Evolutionary conservation across 2,888 invertebrate species (phyloP), one percentile per base, ranked within the genome.

Genomic region (Latrodectus elegans): DNA sequence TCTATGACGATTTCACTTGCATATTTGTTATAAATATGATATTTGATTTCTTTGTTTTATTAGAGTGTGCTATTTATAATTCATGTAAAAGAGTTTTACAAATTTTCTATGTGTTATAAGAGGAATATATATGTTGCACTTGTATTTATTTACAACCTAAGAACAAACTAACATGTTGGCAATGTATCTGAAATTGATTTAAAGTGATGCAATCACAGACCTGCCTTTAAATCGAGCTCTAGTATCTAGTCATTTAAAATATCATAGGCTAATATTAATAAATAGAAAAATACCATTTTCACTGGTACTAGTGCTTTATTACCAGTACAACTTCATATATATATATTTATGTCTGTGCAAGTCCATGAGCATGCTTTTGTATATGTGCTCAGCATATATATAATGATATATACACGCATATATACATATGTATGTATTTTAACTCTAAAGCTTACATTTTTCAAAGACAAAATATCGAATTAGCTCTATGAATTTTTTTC

Each of bases 181-280:
- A 38, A 3, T 38, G 38, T 4, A 38, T 38, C 38, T 38, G 38
- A 38, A 38, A 38, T 38, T 38, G 38, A 38, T 38, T 38, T 38
- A 73, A 77, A 88, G 78, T 78, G 83, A 83, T 83, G 83, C 83
- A 83, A 88, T 83, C 87, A 78, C 87, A 88, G 87, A 88, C 87
- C 87, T 88, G 87, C 87, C 87, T 88, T 88, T 88, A 51, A 81
- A 78, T 83, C 79, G 87, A 83, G 83, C 83, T 83, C 76, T 83
- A 88, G 78, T 79, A 83, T 83, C 82, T 88, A 88, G 87, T 88
- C 87, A 88, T 88, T 88, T 88, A 78, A 82, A 83, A 88, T 82
- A 78, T 83, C 82, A 78, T 88, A 86, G 86, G 52, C 26, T 76
- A 86, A 76, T 76, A 76, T 65, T 80, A 79, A 84, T 67, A 55